Percentiles rank a stretch among this genome's conserved stretches.
phyloP scores from a whole-genome alignment of 2,113 vertebrate genomes.

The Speoplatyrhinus poulsoni region DNA sequence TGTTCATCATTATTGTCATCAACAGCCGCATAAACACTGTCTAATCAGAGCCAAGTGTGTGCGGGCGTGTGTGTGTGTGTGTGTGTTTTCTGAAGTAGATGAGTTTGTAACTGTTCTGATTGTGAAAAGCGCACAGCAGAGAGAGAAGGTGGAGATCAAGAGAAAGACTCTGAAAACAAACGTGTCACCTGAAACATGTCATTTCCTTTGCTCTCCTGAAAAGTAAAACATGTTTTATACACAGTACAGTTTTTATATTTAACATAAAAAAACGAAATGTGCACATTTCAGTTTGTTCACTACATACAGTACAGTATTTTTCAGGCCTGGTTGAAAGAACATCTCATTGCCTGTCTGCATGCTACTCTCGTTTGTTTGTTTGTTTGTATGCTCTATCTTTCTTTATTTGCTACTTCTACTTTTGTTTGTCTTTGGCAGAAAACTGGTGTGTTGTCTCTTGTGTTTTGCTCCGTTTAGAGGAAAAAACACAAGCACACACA shows the following conservation, averaged over 20 bases:
- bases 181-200: background rate
- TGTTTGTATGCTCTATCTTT: too few relatives aligned
- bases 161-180: background rate
- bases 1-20: background rate
- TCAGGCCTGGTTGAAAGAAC: too few relatives aligned
- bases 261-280: too few relatives aligned
- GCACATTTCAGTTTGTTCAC: too few relatives aligned
- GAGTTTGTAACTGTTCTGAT: slow-evolving; percentile 13
- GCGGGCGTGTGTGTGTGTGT: background rate
- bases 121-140: slow-evolving; percentile 14
- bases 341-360: too few relatives aligned
- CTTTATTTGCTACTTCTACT: too few relatives aligned
- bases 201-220: background rate
- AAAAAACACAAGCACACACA: background rate
- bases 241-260: too few relatives aligned
- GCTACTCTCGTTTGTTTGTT: too few relatives aligned
- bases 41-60: background rate
- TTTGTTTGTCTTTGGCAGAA: too few relatives aligned
- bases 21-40: background rate
- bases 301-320: too few relatives aligned
- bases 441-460: slow-evolving; percentile 12
- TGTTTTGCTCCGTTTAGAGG: slow-evolving; percentile 36
- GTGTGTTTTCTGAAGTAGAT: background rate
- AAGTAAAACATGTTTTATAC: too few relatives aligned
- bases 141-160: background rate